Base-by-base conservation (phyloP, 1,140 invertebrate species). In the Neotoxoptera formosana region DNA sequence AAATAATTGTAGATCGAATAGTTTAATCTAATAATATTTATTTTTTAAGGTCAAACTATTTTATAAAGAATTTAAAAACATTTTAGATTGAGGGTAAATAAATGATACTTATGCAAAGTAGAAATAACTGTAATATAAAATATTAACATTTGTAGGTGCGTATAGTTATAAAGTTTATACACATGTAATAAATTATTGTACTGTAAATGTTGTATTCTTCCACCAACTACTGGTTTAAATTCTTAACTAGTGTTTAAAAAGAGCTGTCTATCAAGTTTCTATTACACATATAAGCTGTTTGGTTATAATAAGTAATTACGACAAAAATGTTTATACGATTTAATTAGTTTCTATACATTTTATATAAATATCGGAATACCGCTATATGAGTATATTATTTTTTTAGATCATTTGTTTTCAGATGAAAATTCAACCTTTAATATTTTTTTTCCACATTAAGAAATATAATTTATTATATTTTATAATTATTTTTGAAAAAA, bases 91-190 rank as follows among this genome's bases (percentile, higher is more conserved):
- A 23, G 2, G 9, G 34, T 36, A 83, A 47, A 86, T 86, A 86
- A 47, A 67, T 25, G 2, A 86, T 86, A 20, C 48, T 20, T 88
- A 56, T 89, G 48, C 87, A 53, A 89, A 89, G 48, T 89, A 89
- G 87, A 89, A 53, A 89, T 53, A 89, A 89, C 87, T 53, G 87
- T 89, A 53, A 89, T 84, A 53, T 48, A 9, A 25, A 53, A 89
- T 84, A 53, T 48, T 9, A 25, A 41, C 30, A 67, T 34, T 45
- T 21, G 21, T 53, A 89, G 34, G 14, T 41, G 20, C 21, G n/a
- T 21, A 21, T 14, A 53, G 34, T 56, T 30, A 41, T 56, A 89
- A n/a, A 89, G 21, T 25, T 21, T 53, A 86, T 41, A 56, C n/a
- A 25, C 9, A 9, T 11, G 2, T 36, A 53, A 89, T 51, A 89